Conservation (phyloP, 2,113 vertebrate genomes). For the Macrotus californicus region DNA sequence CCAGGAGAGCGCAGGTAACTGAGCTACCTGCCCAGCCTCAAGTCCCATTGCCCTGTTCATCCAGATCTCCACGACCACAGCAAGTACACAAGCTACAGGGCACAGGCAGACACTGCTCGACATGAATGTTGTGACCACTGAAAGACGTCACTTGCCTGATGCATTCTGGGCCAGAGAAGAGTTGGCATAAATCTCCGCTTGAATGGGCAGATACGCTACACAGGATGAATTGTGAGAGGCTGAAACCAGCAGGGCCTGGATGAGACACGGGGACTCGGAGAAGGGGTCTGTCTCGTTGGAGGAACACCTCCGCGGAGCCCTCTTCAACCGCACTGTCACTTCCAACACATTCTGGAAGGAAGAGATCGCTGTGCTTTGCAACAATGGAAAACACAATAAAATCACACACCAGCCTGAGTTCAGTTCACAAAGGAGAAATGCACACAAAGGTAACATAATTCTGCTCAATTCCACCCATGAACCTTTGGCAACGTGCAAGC, state of each 20-base stretch:
- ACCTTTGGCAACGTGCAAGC: accelerated
- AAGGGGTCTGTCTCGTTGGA: conserved; percentile 79
- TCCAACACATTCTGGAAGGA: conserved; percentile 74
- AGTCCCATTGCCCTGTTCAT: not conserved
- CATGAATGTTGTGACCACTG: accelerated
- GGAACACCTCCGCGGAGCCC: conserved; percentile 78
- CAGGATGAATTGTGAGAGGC: conserved; percentile 78
- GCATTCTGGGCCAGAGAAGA: conserved; percentile 74
- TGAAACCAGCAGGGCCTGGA: conserved; percentile 85
- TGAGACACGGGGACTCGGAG: conserved; percentile 78
- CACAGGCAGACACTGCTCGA: accelerated
- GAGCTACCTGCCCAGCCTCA: not conserved
- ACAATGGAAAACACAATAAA: not conserved
- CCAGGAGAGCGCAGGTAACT: not conserved
- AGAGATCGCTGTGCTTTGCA: not conserved
- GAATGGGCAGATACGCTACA: conserved; percentile 85
- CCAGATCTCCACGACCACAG: not conserved
- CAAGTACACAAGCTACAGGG: accelerated
- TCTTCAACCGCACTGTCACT: conserved; percentile 80
- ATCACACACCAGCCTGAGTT: not conserved
- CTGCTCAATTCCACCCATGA: not conserved
- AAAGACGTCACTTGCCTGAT: conserved; percentile 77
- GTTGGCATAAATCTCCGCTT: conserved; percentile 86
- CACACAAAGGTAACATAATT: not conserved
- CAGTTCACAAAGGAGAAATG: not conserved